Evolutionary conservation across 1,140 invertebrate genomes (phyloP), one percentile per base, ranked within the genome.

Genomic region (Drosophila kurseongensis): DNA sequence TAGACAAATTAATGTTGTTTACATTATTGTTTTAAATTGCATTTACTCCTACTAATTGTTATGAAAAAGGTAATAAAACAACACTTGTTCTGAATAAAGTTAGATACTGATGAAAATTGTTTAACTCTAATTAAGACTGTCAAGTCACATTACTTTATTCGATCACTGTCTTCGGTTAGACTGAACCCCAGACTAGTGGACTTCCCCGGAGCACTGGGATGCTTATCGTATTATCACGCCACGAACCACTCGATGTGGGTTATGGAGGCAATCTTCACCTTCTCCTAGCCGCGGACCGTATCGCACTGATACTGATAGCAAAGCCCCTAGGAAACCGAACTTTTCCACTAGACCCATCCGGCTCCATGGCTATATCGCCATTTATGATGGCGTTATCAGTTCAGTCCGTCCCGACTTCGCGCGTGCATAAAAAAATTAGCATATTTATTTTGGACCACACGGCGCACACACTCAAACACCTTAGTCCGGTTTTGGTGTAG

Each of bases 371-470:
- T 18, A 36, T 58, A 58, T 32, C 10, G 12, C 23, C 29, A 5
- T 40, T 38, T 41, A 18, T 36, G 41, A 10, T 13, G 16, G n/a
- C 35, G 18, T 51, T 51, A 73, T 73, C 68, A 61, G 23, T 4
- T 23, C 23, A 23, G 48, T 18, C 32, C 5, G 27, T 23, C 9
- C 29, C 38, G 16, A 16, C 65, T 29, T 40, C 14, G 47, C 55
- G 55, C 69, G 40, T 73, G 69, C 47, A 73, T 71, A 36, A 16
- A 41, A 14, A 59, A 73, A 73, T 73, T 72, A 73, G 55, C 67
- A 73, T 73, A 60, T 60, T 60, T 45, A 44, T 72, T 72, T 59
- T 72, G 32, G 45, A 38, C 18, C 44, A 58, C 38, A 13, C 16
- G 10, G 66, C 23, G 8, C 27, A 14, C 23, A 5, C 27, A 50